Base-by-base conservation (phyloP, 1,140 invertebrate species). In the Cephus cinctus region DNA sequence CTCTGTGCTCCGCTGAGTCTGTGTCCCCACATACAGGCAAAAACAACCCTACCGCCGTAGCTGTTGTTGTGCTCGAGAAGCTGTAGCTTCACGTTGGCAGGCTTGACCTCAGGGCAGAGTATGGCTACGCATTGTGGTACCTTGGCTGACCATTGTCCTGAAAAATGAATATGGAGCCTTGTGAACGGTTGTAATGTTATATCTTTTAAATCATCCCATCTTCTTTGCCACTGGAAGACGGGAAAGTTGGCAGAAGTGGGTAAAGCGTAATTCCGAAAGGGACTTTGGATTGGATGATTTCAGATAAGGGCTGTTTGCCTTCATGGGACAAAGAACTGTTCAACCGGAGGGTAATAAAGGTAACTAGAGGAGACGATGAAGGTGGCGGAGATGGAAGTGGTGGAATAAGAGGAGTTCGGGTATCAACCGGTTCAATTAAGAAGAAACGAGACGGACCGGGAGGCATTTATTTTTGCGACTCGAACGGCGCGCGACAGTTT, bases 21-120 rank as follows among this genome's bases (percentile, higher is more conserved):
- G 65, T 91, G 89, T 30, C 90, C 90, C 83, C 87, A 90, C 43
- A 89, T 82, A 63, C 91, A 94, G 36, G 83, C 82, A 73, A 93
- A 93, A 16, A 87, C 79, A 3, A 86, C 88, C 42, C 81, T 78
- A n/a, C 87, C 82, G 2, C 80, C 81, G 49, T 81, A 85, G 34
- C 75, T 84, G 40, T 82, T 81, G 65, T 86, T 86, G 63, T 83
- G 78, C 32, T 83, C 78, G 19, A 81, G 65, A n/a, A 86, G 55
- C 41, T 78, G 76, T 4, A 87, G 67, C 56, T 81, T 78, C 0
- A 74, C 71, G 51, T 82, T 82, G 1, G 74, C 67, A 0, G 71
- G 54, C 38, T 76, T 70, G 31, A 90, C 69, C 15, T 78, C 61
- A 3, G 88, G 86, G 69, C 90, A 93, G 39, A 84, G 77, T 5